These are phyloP conservation scores for Amazona guildingii DNA, from an alignment of 2,113 vertebrate genomes.

Conservation along the genomic window DNA sequence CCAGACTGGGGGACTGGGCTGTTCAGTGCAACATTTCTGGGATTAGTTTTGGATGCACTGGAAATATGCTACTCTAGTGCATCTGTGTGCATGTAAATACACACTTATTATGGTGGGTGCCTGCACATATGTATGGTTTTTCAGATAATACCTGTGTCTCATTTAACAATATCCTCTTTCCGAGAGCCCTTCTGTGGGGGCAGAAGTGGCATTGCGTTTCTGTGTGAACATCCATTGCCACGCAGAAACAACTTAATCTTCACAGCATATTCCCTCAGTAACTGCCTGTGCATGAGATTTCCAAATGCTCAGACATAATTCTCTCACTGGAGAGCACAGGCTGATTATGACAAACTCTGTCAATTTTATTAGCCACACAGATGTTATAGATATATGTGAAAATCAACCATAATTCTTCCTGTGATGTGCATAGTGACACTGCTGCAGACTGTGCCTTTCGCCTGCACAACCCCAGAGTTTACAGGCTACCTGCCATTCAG, in stretches of 20 bases:
- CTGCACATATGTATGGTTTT: not conserved
- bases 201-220: not conserved
- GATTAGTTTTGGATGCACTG: not conserved
- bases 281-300: constrained; percentile 35
- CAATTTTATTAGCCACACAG: constrained; percentile 64
- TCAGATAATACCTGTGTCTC: not conserved
- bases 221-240: not conserved
- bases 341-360: constrained; percentile 59
- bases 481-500: constrained; percentile 39
- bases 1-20: fast-evolving
- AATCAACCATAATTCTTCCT: constrained; percentile 49
- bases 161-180: not conserved
- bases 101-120: not conserved
- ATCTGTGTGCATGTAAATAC: fast-evolving
- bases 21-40: not conserved
- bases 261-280: constrained; percentile 5
- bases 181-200: not conserved
- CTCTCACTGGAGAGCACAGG: constrained; percentile 56
- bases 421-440: not conserved
- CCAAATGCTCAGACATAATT: constrained; percentile 47
- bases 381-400: constrained; percentile 58
- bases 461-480: not conserved
- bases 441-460: not conserved
- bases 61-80: not conserved
- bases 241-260: constrained; percentile 33